Evolutionary conservation across 2,113 vertebrate species (phyloP).

Genomic region (Condylura cristata): DNA sequence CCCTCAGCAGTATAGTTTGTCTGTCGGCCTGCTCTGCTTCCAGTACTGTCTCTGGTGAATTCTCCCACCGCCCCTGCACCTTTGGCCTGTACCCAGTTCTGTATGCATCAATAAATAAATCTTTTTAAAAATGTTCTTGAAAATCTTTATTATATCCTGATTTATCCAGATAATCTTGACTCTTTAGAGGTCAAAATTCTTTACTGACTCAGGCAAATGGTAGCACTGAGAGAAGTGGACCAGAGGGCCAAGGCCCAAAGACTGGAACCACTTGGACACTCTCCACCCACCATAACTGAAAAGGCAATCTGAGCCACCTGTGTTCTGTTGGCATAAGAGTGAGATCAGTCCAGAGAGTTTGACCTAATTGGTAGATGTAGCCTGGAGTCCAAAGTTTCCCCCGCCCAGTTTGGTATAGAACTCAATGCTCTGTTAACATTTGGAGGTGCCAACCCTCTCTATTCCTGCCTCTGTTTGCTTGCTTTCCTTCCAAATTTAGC

Average conservation of each 20-base stretch:
- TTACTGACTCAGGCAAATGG: neutral
- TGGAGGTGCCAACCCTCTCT: neutral
- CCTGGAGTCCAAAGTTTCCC: neutral
- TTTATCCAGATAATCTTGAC: slow-evolving; percentile 2
- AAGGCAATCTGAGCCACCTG: neutral
- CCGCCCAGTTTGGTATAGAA: neutral
- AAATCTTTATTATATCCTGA: neutral
- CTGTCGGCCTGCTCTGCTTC: too few relatives aligned
- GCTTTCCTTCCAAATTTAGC: neutral
- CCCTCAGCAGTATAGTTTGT: too few relatives aligned
- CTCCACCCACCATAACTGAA: slow-evolving; percentile 15
- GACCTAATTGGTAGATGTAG: neutral
- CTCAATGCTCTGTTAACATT: neutral
- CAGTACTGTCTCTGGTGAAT: too few relatives aligned
- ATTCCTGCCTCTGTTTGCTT: neutral
- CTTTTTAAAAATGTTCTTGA: neutral
- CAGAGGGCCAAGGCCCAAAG: slow-evolving; percentile 24
- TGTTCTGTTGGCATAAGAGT: slow-evolving; percentile 4
- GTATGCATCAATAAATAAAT: too few relatives aligned
- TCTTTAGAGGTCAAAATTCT: neutral
- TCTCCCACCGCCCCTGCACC: too few relatives aligned
- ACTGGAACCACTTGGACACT: neutral
- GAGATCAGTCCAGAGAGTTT: neutral
- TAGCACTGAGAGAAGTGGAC: neutral
- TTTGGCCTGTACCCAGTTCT: too few relatives aligned